A percentile compares a stretch with the other conserved stretches of the same genome.
These are phyloP conservation scores for Sebastes iracundus DNA, from an alignment of 2,797 vertebrate species.

Conservation along the genomic window DNA sequence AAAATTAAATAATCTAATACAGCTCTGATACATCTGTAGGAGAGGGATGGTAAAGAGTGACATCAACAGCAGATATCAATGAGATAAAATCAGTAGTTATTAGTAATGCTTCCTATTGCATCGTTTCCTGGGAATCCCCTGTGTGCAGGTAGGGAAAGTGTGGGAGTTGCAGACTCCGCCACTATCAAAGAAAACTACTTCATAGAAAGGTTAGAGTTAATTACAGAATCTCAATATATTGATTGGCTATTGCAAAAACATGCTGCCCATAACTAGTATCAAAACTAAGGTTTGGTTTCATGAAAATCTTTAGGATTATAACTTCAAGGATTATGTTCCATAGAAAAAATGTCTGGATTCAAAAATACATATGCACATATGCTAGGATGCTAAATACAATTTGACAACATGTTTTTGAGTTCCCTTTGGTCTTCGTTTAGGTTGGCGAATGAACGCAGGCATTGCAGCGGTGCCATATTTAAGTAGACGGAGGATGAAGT, in stretches of 20 bases:
- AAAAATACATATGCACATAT: not conserved
- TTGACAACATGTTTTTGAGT: not conserved
- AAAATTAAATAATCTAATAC: no score
- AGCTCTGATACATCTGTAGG: not conserved
- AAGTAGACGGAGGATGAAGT: conserved; percentile 67
- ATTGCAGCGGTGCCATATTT: conserved; percentile 50
- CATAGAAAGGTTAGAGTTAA: not conserved
- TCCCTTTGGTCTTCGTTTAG: conserved; percentile 10
- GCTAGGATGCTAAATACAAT: not conserved
- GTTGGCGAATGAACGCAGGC: conserved; percentile 18
- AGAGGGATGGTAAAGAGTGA: not conserved
- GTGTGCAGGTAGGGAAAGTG: not conserved
- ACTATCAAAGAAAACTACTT: not conserved
- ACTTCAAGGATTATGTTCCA: not conserved
- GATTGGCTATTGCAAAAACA: not conserved
- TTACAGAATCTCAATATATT: not conserved
- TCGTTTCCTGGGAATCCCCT: not conserved
- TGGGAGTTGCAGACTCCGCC: not conserved
- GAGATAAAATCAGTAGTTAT: not conserved
- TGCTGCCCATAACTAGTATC: not conserved
- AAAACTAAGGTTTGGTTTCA: not conserved
- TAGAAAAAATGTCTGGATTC: not conserved
- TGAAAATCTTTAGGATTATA: not conserved
- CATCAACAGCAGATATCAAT: not conserved
- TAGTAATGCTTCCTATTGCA: not conserved